Evolutionary conservation across 2,113 vertebrate species (phyloP), one percentile per base, ranked within the genome.

Genomic region (Thymallus thymallus): DNA sequence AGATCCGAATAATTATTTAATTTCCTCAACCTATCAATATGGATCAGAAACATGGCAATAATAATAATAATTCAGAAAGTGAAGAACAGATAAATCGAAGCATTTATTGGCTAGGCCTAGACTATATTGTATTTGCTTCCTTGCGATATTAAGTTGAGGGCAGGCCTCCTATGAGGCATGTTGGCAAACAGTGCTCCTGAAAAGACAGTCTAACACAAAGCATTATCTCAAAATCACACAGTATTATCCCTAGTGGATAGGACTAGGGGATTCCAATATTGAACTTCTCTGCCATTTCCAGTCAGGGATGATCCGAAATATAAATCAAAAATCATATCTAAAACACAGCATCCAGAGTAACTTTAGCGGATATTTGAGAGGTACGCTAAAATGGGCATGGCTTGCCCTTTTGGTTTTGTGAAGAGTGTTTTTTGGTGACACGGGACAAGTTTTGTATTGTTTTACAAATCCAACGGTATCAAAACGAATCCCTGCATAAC

Each of bases 391-490:
- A 78, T 74, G 72, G 74, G 71, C 32, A 22, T n/a, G 72, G 20
- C 58, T 72, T 80, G 70, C 75, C 45, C 30, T 63, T 68, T 67
- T 78, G 80, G 82, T 74, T 75, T 75, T 29, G 63, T 4, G 71
- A 29, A 56, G 24, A 41, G 1, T 46, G 35, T 51, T 72, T 61
- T 75, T 83, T 46, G 82, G 71, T 79, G 64, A 83, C 30, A 73
- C 64, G 76, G 77, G 65, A 84, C 79, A 71, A 76, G 69, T 68
- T 65, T 82, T 22, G 63, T 73, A 82, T 84, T 86, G 74, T 85
- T 80, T 82, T 66, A 77, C 68, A 85, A 84, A 83, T 78, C 35
- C 45, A 71, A 26, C 51, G 55, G 70, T 64, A 81, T 73, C 72
- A 76, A 56, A 71, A 67, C 26, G 74, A 80, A 79, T 75, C 22